Evolutionary conservation across 2,888 invertebrate species (phyloP).

Genomic region (Machimus atricapillus): DNA sequence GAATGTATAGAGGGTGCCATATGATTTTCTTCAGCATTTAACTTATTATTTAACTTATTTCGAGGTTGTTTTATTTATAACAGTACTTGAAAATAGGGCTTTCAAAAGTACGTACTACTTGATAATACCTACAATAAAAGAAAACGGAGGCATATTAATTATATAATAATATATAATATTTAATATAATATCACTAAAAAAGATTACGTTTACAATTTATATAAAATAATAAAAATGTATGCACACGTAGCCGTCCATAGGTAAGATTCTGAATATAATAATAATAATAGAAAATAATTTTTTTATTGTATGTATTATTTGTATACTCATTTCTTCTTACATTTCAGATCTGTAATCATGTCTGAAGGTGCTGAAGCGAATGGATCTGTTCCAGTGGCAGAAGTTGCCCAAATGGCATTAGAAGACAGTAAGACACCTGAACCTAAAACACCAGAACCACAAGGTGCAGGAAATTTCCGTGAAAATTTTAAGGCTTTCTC

Average conservation of each 20-base stretch:
- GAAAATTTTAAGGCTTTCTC: constrained; percentile 81
- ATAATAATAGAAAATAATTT: not conserved
- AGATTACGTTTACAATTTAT: not conserved
- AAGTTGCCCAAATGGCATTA: constrained; percentile 58
- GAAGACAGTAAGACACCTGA: constrained; percentile 45
- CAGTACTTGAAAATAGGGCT: not conserved
- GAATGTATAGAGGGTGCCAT: not conserved
- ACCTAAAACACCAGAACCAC: constrained; percentile 53
- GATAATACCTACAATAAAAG: not conserved
- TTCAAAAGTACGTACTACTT: too few species aligned
- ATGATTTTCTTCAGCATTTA: not conserved
- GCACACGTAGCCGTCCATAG: constrained; percentile 50
- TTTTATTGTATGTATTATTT: not conserved
- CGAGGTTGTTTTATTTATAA: not conserved
- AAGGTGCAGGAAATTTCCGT: constrained; percentile 63
- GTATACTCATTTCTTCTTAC: not conserved
- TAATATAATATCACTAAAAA: not conserved
- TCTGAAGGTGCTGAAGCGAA: constrained; percentile 42
- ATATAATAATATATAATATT: too few species aligned
- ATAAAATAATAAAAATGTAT: constrained; percentile 46
- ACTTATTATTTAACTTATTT: not conserved
- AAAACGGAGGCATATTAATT: not conserved
- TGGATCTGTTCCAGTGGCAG: constrained; percentile 56
- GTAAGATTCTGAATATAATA: constrained; percentile 39
- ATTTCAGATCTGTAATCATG: constrained; percentile 49